A percentile compares a stretch with the other conserved stretches of the same genome.
phyloP scores from a whole-genome alignment of 2,888 invertebrate genomes.

The Drosophila birchii region DNA sequence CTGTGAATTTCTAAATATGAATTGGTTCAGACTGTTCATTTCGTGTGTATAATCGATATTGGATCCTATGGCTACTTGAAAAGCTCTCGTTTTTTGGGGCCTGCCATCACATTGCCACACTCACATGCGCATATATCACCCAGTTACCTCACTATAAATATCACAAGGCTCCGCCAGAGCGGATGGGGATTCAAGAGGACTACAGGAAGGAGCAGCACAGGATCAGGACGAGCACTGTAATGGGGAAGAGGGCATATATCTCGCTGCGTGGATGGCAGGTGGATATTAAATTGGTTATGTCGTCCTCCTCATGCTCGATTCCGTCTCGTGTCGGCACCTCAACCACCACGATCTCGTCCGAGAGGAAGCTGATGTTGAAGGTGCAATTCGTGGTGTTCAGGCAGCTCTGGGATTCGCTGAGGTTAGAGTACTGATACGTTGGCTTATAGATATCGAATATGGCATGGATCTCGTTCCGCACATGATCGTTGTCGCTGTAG shows the following conservation, averaged over 20 bases:
- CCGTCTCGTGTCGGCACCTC: constrained; percentile 93
- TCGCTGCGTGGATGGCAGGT: constrained; percentile 92
- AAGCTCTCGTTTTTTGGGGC: constrained; percentile 47
- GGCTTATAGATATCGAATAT: constrained; percentile 94
- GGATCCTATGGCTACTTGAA: constrained; percentile 41
- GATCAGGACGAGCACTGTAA: constrained; percentile 90
- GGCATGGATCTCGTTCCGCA: constrained; percentile 92
- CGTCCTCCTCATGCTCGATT: constrained; percentile 90
- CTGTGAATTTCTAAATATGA: constrained; percentile 56
- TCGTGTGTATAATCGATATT: constrained; percentile 42
- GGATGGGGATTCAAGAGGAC: constrained; percentile 18
- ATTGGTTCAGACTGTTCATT: constrained; percentile 69
- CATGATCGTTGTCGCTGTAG: constrained; percentile 93
- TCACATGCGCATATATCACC: constrained; percentile 62
- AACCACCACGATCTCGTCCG: constrained; percentile 92
- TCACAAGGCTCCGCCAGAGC: constrained; percentile 61
- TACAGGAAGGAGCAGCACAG: constrained; percentile 93
- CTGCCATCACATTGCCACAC: constrained; percentile 46
- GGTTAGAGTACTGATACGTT: constrained; percentile 89
- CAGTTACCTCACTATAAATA: constrained; percentile 62
- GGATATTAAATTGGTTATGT: constrained; percentile 90
- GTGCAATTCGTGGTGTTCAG: constrained; percentile 91
- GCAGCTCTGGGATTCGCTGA: constrained; percentile 86
- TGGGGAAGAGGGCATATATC: constrained; percentile 92
- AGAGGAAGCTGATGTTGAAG: constrained; percentile 89